Percentiles rank a stretch among this genome's conserved stretches.
Evolutionary conservation across 2,888 invertebrate species (phyloP).

Genomic region (Ectropis crepuscularia): DNA sequence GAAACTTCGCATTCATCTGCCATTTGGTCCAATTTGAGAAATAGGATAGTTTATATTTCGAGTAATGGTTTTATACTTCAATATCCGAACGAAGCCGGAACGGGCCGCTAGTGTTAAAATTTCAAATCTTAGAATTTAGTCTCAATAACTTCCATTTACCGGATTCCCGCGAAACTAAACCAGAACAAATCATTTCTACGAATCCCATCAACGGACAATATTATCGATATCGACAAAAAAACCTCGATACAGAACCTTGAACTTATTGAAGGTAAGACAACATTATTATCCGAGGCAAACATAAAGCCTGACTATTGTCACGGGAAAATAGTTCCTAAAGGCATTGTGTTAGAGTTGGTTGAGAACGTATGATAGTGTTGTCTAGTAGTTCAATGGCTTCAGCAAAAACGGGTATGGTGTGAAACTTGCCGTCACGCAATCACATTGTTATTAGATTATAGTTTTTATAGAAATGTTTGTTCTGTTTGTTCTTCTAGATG

Average conservation of each 20-base stretch:
- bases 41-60: no score
- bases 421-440: constrained; percentile 52
- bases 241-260: constrained; percentile 58
- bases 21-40: no score
- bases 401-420: constrained; percentile 55
- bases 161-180: constrained; percentile 9
- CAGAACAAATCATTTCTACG: constrained; percentile 23
- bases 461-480: constrained; percentile 25
- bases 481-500: constrained; percentile 25
- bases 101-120: no score
- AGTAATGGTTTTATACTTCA: no score
- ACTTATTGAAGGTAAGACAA: constrained; percentile 51
- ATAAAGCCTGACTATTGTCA: constrained; percentile 6
- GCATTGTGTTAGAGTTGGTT: constrained; percentile 13
- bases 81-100: no score
- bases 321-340: constrained; percentile 29
- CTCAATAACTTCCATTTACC: constrained; percentile 10
- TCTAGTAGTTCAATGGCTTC: constrained; percentile 53
- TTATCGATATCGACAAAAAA: constrained; percentile 44
- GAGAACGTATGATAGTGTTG: constrained; percentile 18
- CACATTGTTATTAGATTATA: constrained; percentile 47
- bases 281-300: constrained; percentile 38
- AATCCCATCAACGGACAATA: constrained; percentile 20
- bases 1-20: no score
- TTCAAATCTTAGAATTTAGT: constrained; percentile 10